These are phyloP conservation scores for Rhamnusium bicolor DNA, from an alignment of 2,888 invertebrate genomes.

Conservation along the genomic window DNA sequence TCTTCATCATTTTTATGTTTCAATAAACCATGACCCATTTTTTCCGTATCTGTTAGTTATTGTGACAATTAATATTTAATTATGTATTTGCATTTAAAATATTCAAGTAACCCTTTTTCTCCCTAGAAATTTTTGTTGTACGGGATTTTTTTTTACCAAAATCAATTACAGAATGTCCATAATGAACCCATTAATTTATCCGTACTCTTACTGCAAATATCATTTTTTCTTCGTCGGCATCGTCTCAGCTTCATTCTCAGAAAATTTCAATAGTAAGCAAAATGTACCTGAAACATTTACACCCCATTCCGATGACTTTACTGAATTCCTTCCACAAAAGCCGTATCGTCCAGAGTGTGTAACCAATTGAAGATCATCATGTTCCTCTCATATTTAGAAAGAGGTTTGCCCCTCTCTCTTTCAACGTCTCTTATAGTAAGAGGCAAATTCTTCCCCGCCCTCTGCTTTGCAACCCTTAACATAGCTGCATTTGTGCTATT, in stretches of 20 bases:
- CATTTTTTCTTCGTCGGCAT: background rate
- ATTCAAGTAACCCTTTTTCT: no score
- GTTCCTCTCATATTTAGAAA: slow-evolving; percentile 93
- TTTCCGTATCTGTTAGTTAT: no score
- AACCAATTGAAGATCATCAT: slow-evolving; percentile 98
- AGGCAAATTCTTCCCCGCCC: slow-evolving; percentile 73
- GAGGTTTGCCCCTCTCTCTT: slow-evolving; percentile 85
- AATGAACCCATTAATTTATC: background rate
- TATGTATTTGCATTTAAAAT: no score
- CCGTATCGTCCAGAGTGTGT: slow-evolving; percentile 86
- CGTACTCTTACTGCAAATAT: background rate
- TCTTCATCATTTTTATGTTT: no score
- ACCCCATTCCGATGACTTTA: slow-evolving; percentile 44
- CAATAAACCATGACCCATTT: no score
- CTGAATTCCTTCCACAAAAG: slow-evolving; percentile 72
- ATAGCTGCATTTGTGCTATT: slow-evolving; percentile 70
- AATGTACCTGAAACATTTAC: background rate
- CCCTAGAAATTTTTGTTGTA: no score
- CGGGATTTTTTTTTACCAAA: background rate
- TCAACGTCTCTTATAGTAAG: slow-evolving; percentile 87
- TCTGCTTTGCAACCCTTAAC: slow-evolving; percentile 69
- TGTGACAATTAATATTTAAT: no score
- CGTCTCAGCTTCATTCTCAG: background rate
- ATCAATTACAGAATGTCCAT: background rate
- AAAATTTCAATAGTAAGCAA: slow-evolving; percentile 17